Percentiles rank a stretch among this genome's conserved stretches.
These are phyloP conservation scores for Pseudoatta argentina DNA, from an alignment of 1,140 invertebrate species.

Conservation along the genomic window DNA sequence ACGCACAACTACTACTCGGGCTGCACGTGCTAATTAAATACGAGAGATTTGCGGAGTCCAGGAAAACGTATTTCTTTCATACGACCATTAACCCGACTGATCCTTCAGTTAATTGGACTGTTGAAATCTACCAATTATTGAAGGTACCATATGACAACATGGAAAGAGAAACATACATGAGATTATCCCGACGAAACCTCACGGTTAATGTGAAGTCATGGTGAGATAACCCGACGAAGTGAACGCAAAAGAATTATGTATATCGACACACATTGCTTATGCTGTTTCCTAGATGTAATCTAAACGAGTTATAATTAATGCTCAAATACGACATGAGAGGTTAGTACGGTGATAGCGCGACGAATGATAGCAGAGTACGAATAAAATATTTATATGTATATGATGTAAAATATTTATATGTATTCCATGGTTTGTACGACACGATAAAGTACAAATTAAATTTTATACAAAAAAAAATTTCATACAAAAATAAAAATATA, in stretches of 20 bases:
- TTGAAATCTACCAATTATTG: slow-evolving; percentile 51
- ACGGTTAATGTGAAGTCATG: too few relatives aligned
- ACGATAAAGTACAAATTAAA: background rate
- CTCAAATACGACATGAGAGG: background rate
- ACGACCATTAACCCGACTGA: slow-evolving; percentile 23
- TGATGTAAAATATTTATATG: slow-evolving; percentile 26
- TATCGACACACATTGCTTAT: background rate
- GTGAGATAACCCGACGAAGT: background rate
- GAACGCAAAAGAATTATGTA: slow-evolving; percentile 43
- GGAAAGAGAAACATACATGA: background rate
- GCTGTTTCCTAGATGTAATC: background rate
- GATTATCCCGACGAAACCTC: slow-evolving; percentile 18
- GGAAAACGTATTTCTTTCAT: slow-evolving; percentile 32
- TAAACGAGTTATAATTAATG: slow-evolving; percentile 10
- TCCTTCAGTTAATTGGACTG: slow-evolving; percentile 61
- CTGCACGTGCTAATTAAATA: slow-evolving; percentile 58
- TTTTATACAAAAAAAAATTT: background rate
- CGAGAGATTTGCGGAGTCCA: background rate
- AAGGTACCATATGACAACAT: background rate
- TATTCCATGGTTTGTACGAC: background rate
- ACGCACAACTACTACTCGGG: slow-evolving; percentile 62
- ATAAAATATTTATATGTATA: slow-evolving; percentile 34
- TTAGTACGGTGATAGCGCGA: background rate
- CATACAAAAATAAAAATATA: background rate
- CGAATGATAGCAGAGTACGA: background rate